Conservation (phyloP, 2,888 invertebrate species). For the Agrotis clavis region DNA sequence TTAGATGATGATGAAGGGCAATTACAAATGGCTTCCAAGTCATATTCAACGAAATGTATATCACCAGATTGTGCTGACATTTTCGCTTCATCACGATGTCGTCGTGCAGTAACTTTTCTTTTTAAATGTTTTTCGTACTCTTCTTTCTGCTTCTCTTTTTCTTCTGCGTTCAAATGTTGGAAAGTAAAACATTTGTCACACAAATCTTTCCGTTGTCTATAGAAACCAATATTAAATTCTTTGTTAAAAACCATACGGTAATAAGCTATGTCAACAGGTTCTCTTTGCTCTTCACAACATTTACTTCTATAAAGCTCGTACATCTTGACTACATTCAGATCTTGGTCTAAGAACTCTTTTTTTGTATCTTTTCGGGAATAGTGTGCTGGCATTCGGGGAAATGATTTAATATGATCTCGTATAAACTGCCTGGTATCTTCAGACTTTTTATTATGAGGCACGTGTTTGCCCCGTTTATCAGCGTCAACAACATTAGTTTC, state of each 20-base stretch:
- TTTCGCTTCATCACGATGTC: slow-evolving; percentile 50
- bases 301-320: slow-evolving; percentile 36
- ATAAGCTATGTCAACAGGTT: slow-evolving; percentile 36
- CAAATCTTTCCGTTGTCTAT: slow-evolving; percentile 45
- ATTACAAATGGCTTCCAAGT: slow-evolving; percentile 48
- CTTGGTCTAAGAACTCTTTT: slow-evolving; percentile 44
- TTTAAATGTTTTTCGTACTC: slow-evolving; percentile 36
- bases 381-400: slow-evolving; percentile 43
- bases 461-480: too few relatives aligned
- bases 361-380: slow-evolving; percentile 36
- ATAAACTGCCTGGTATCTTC: slow-evolving; percentile 2
- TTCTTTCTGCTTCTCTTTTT: slow-evolving; percentile 43
- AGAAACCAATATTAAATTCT: slow-evolving; percentile 53
- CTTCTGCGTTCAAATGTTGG: slow-evolving; percentile 38
- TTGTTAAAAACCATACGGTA: slow-evolving; percentile 40
- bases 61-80: slow-evolving; percentile 37
- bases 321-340: slow-evolving; percentile 45
- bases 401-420: slow-evolving; percentile 45
- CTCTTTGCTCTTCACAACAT: slow-evolving; percentile 35
- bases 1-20: slow-evolving; percentile 38
- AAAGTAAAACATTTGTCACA: slow-evolving; percentile 48
- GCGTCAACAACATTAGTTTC: too few relatives aligned
- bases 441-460: too few relatives aligned
- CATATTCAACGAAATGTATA: slow-evolving; percentile 51
- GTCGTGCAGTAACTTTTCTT: slow-evolving; percentile 40